Evolutionary conservation across 2,888 invertebrate species (phyloP), one percentile per base, ranked within the genome.

Genomic region (Sclerodermus sp.): DNA sequence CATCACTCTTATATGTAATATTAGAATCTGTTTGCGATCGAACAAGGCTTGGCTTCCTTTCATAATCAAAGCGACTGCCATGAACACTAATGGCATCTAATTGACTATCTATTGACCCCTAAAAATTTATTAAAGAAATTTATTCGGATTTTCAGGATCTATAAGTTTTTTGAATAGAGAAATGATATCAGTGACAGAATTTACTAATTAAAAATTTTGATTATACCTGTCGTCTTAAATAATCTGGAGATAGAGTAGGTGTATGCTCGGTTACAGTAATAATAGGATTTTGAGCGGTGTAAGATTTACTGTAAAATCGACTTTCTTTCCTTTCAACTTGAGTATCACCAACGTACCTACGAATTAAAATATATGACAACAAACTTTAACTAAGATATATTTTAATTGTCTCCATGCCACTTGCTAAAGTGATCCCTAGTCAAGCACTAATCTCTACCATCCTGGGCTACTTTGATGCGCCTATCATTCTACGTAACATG

Each of bases 201-300:
- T n/a, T n/a, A n/a, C n/a, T n/a, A n/a, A n/a, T n/a, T n/a, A n/a
- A n/a, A n/a, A n/a, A n/a, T n/a, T n/a, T n/a, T n/a, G n/a, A n/a
- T n/a, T 15, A 41, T 80, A 88, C 89, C 80, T 88, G 92, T 81
- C 90, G 82, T 70, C 88, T 87, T 60, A 91, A 82, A 70, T 88
- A 92, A 75, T 94, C 93, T 0, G 93, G 93, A 1, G 93, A 93
- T 0, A 93, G 93, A 3, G 91, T 88, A 0, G 96, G 96, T 0
- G 95, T 95, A 71, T 96, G 96, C 73, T 96, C 95, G 0, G 97
- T 97, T 8, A 97, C 95, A 0, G 96, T 96, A 51, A 97, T 97
- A 46, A 96, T 96, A 0, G 97, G 97, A 79, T 94, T 94, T 47
- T 91, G 87, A 53, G 90, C 88, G 58, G 88, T 87, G 66, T 77